Conservation (phyloP, 2,113 vertebrate genomes). For the Cottus gobio region DNA sequence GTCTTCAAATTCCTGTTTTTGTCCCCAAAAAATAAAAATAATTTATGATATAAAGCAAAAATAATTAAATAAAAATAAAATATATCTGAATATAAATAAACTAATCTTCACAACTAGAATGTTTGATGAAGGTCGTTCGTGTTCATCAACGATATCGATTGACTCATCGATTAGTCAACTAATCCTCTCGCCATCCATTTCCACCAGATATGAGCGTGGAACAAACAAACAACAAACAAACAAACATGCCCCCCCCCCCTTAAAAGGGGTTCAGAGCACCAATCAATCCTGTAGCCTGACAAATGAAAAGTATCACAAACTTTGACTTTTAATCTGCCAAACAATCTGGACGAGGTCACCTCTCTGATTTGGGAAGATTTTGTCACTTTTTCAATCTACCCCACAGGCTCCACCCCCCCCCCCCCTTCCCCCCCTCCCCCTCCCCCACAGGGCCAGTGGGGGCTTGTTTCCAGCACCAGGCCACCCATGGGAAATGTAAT, state of each 20-base stretch:
- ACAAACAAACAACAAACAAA: not conserved
- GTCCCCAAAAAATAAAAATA: not conserved
- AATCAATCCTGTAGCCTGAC: slow-evolving; percentile 78
- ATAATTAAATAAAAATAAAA: too few relatives aligned
- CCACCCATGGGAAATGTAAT: slow-evolving; percentile 78
- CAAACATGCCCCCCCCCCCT: slow-evolving; percentile 6
- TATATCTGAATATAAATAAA: too few relatives aligned
- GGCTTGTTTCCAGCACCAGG: slow-evolving; percentile 60
- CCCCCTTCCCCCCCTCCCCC: slow-evolving; percentile 9
- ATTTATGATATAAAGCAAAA: not conserved
- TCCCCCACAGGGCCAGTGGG: slow-evolving; percentile 47
- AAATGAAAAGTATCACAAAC: slow-evolving; percentile 83
- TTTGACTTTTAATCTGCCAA: slow-evolving; percentile 82
- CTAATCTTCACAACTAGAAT: not conserved
- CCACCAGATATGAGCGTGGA: not conserved
- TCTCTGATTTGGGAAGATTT: slow-evolving; percentile 75
- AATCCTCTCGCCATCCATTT: not conserved
- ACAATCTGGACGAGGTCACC: slow-evolving; percentile 78
- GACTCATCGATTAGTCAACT: not conserved
- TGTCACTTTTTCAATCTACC: slow-evolving; percentile 76
- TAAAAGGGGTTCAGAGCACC: slow-evolving; percentile 66
- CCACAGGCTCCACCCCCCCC: slow-evolving; percentile 62
- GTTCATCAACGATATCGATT: not conserved
- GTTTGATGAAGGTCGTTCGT: not conserved
- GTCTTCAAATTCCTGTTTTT: not conserved